A percentile compares a stretch with the other conserved stretches of the same genome.
Evolutionary conservation across 2,888 invertebrate species (phyloP).

Genomic region (Lochmaea capreae): DNA sequence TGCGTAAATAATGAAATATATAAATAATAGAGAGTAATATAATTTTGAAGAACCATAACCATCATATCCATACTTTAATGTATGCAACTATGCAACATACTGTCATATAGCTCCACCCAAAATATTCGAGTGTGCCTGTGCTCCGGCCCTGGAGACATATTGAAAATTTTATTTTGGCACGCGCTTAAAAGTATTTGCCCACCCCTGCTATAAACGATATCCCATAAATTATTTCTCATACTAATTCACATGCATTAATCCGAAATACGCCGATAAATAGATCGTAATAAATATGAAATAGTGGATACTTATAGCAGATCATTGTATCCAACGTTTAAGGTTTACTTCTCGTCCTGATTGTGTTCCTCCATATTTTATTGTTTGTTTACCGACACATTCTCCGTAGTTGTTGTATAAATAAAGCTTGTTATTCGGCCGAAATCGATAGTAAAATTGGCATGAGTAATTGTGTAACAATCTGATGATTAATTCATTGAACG

Average conservation of each 20-base stretch:
- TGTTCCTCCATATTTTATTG: conserved; percentile 22
- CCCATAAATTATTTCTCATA: conserved; percentile 55
- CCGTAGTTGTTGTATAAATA: not conserved
- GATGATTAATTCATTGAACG: conserved; percentile 2
- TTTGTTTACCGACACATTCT: conserved; percentile 24
- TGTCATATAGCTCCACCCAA: no score
- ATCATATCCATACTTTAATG: no score
- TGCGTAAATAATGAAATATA: no score
- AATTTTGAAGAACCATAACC: no score
- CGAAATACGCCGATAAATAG: conserved; percentile 54
- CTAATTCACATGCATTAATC: conserved; percentile 62
- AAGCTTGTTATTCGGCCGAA: conserved; percentile 3
- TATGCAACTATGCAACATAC: no score
- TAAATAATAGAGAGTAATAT: no score
- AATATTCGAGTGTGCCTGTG: no score
- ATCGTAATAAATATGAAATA: conserved; percentile 58
- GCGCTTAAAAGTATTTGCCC: no score
- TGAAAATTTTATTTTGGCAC: no score
- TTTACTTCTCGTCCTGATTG: conserved; percentile 42
- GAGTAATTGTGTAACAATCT: not conserved
- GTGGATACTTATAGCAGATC: conserved; percentile 30
- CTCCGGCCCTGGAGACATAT: no score
- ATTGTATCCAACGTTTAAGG: conserved; percentile 46
- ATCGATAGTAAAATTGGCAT: not conserved
- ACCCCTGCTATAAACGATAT: not conserved